A percentile compares a stretch with the other conserved stretches of the same genome.
phyloP scores from a whole-genome alignment of 2,113 vertebrate genomes.

The Uria lomvia region DNA sequence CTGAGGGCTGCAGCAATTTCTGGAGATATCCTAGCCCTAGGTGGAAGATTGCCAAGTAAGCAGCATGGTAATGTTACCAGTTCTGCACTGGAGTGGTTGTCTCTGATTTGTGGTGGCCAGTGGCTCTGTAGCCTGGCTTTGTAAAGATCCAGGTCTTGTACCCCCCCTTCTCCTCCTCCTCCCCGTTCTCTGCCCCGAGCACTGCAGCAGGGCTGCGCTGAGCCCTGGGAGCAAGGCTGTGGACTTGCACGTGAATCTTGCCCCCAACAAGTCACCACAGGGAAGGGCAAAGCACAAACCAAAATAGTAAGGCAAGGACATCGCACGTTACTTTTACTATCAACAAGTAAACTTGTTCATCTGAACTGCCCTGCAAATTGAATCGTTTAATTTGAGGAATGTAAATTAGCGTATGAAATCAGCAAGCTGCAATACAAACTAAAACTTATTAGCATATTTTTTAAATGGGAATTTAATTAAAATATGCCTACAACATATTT shows the following conservation, averaged over 20 bases:
- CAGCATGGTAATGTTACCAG: accelerated
- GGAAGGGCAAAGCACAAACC: background rate
- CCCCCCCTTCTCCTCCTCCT: background rate
- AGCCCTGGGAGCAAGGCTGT: background rate
- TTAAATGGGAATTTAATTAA: no score
- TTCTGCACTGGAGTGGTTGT: background rate
- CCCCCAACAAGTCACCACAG: background rate
- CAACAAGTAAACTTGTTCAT: background rate
- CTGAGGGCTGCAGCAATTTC: background rate
- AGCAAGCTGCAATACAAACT: constrained; percentile 29
- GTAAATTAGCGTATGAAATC: constrained; percentile 50
- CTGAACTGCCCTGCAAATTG: constrained; percentile 31
- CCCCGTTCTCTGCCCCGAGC: background rate
- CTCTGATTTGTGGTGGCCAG: background rate
- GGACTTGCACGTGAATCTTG: background rate
- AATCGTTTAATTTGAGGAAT: constrained; percentile 15
- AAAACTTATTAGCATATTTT: no score
- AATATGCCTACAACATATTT: background rate
- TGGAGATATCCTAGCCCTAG: background rate
- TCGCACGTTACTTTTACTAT: background rate
- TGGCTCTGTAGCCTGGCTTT: background rate
- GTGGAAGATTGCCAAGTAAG: background rate
- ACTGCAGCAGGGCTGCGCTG: background rate
- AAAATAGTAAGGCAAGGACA: background rate
- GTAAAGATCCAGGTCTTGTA: background rate